Percentiles rank a stretch among this genome's conserved stretches.
Evolutionary conservation across 2,888 invertebrate species (phyloP).

Genomic region (Heliconius aoede): DNA sequence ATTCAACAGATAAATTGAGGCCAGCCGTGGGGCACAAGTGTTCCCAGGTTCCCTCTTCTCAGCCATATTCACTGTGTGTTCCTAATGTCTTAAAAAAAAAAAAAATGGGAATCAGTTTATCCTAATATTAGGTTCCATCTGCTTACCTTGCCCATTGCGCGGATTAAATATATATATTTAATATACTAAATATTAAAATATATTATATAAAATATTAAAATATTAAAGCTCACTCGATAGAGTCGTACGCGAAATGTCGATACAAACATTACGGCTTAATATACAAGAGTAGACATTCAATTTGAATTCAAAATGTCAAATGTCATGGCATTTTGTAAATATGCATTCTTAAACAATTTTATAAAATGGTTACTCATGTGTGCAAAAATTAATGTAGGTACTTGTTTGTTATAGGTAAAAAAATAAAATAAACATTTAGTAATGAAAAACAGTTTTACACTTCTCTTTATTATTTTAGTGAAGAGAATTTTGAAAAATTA

Average conservation of each 20-base stretch:
- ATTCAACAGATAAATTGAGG: too few relatives aligned
- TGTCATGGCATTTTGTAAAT: slow-evolving; percentile 46
- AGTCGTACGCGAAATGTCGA: slow-evolving; percentile 27
- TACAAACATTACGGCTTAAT: slow-evolving; percentile 31
- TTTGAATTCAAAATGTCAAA: slow-evolving; percentile 45
- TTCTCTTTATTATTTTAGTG: not conserved
- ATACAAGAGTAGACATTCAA: slow-evolving; percentile 31
- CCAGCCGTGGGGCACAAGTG: too few relatives aligned
- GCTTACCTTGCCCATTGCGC: too few relatives aligned
- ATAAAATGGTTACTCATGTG: not conserved
- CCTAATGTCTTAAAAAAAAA: too few relatives aligned
- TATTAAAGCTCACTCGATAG: slow-evolving; percentile 24
- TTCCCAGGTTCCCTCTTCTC: too few relatives aligned
- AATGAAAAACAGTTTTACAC: not conserved
- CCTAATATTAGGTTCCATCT: too few relatives aligned
- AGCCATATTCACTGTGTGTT: too few relatives aligned
- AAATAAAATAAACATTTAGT: not conserved
- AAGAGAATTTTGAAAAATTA: not conserved
- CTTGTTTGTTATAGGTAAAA: not conserved
- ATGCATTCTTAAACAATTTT: slow-evolving; percentile 4
- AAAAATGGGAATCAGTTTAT: too few relatives aligned
- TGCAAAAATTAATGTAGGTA: not conserved
- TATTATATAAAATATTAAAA: too few relatives aligned
- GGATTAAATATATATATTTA: too few relatives aligned
- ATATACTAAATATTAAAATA: too few relatives aligned